Evolutionary conservation across 2,888 invertebrate genomes (phyloP).

Genomic region (Dusona sp.): DNA sequence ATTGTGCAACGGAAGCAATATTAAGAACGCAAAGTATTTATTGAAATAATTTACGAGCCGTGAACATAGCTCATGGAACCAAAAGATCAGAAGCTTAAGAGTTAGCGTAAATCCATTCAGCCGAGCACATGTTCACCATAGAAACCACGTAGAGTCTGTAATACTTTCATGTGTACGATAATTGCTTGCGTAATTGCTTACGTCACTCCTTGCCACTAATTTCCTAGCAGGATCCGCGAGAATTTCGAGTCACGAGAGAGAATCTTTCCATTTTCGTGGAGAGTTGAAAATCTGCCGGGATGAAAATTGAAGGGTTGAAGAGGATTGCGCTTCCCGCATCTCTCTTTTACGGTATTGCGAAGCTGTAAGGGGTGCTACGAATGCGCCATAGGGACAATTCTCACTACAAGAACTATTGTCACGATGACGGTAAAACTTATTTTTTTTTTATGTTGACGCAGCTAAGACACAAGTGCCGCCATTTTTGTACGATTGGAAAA

Average conservation of each 20-base stretch:
- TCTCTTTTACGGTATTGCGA: not conserved
- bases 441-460: not conserved
- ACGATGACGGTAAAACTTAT: not conserved
- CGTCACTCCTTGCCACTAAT: conserved; percentile 52
- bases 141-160: conserved; percentile 28
- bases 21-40: no score
- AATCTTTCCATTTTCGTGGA: conserved; percentile 59
- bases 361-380: conserved; percentile 2
- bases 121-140: conserved; percentile 24
- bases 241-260: conserved; percentile 23
- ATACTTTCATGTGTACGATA: conserved; percentile 54
- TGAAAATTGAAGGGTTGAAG: conserved; percentile 34
- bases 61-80: conserved; percentile 22
- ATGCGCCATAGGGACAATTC: not conserved
- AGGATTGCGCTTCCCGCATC: conserved; percentile 11
- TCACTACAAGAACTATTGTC: not conserved
- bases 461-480: conserved; percentile 2
- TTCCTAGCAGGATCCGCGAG: conserved; percentile 29
- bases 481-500: not conserved
- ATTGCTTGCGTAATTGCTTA: conserved; percentile 61
- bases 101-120: conserved; percentile 29
- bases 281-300: conserved; percentile 44
- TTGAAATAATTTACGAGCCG: conserved; percentile 17
- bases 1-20: no score
- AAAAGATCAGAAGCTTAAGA: conserved; percentile 17